Percentiles rank a stretch among this genome's conserved stretches.
phyloP scores from a whole-genome alignment of 2,888 invertebrate species.

The Agriopis marginaria region DNA sequence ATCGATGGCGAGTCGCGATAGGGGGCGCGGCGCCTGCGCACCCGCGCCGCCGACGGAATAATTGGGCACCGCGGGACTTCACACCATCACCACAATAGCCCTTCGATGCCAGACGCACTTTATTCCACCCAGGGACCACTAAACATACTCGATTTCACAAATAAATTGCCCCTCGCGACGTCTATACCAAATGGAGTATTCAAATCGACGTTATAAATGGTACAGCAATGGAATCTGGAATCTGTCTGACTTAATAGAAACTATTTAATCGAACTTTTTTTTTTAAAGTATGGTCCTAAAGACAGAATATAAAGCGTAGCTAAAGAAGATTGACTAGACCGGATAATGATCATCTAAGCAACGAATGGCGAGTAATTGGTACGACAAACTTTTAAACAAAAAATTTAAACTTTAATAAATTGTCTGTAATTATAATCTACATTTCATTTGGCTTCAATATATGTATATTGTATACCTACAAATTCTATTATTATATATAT shows the following conservation, averaged over 20 bases:
- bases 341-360: constrained; percentile 29
- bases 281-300: constrained; percentile 7
- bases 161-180: constrained; percentile 66
- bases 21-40: constrained; percentile 79
- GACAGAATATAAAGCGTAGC: constrained; percentile 26
- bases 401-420: too few species aligned
- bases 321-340: constrained; percentile 17
- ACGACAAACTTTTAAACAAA: too few species aligned
- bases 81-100: constrained; percentile 70
- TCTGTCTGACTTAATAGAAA: constrained; percentile 61
- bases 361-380: constrained; percentile 38
- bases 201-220: constrained; percentile 71
- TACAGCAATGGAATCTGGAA: constrained; percentile 67
- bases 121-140: constrained; percentile 48
- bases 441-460: too few species aligned
- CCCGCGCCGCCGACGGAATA: constrained; percentile 81
- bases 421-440: too few species aligned
- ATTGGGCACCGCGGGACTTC: constrained; percentile 85
- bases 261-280: constrained; percentile 53
- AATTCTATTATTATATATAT: too few species aligned
- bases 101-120: constrained; percentile 47
- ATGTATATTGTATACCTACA: too few species aligned
- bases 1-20: constrained; percentile 85
- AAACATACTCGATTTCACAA: constrained; percentile 58
- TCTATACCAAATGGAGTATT: constrained; percentile 63